phyloP scores from a whole-genome alignment of 1,140 invertebrate species.

The Homarus americanus region DNA sequence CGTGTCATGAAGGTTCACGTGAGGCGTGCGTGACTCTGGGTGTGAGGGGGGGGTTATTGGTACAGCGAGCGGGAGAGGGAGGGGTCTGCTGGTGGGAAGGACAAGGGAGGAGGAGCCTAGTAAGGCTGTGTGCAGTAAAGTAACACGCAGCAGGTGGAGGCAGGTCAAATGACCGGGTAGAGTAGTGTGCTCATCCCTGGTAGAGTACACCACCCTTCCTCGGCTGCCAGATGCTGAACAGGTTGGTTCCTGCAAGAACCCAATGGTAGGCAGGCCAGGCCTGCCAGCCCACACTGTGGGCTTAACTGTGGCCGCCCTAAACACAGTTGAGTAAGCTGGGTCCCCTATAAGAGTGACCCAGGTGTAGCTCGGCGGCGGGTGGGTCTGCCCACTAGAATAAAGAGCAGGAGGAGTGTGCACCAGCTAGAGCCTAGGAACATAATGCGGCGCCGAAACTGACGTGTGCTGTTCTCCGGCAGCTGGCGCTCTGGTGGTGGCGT shows the following conservation, averaged over 20 bases:
- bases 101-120: slow-evolving; percentile 7
- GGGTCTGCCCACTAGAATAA: slow-evolving; percentile 30
- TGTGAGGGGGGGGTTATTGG: neutral
- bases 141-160: too few relatives aligned
- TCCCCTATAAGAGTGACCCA: neutral
- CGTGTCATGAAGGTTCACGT: neutral
- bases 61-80: neutral
- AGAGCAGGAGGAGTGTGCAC: slow-evolving; percentile 24
- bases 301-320: neutral
- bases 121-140: neutral
- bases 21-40: slow-evolving; percentile 35
- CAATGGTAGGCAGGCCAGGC: too few relatives aligned
- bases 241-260: neutral
- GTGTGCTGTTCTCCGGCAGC: slow-evolving; percentile 71
- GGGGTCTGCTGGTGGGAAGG: neutral
- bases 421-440: neutral
- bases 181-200: neutral
- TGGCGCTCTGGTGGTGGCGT: slow-evolving; percentile 68
- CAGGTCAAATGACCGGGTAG: too few relatives aligned
- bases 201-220: neutral
- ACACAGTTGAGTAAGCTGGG: neutral
- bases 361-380: neutral
- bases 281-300: neutral
- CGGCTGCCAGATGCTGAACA: too few relatives aligned
- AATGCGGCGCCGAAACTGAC: slow-evolving; percentile 47